phyloP scores from a whole-genome alignment of 1,140 invertebrate species.

The Musca vetustissima region DNA sequence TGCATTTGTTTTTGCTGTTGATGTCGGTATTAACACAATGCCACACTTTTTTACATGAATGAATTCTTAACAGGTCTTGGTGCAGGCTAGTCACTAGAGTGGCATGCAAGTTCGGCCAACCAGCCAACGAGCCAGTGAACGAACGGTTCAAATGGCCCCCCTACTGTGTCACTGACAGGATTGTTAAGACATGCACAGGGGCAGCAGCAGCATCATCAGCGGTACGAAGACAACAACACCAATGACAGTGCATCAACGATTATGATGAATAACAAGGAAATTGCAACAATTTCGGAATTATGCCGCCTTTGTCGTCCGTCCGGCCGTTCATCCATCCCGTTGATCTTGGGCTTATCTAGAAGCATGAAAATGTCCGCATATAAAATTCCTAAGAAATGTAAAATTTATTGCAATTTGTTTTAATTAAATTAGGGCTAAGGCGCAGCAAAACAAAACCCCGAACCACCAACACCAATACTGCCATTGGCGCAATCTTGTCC shows the following conservation, averaged over 20 bases:
- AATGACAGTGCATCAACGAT: not conserved
- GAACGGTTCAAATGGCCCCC: not conserved
- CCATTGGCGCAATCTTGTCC: no score
- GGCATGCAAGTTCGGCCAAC: not conserved
- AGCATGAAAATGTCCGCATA: no score
- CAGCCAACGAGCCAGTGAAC: no score
- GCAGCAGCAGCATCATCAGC: no score
- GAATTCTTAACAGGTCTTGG: conserved; percentile 2
- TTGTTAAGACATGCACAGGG: not conserved
- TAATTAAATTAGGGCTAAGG: conserved; percentile 8
- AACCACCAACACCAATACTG: not conserved
- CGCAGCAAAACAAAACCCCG: not conserved
- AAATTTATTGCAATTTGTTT: conserved; percentile 2
- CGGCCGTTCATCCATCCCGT: no score
- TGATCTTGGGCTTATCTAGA: not conserved
- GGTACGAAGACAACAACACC: not conserved
- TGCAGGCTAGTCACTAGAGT: not conserved
- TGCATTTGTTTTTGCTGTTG: no score
- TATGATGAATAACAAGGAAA: not conserved
- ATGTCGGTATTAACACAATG: conserved; percentile 19
- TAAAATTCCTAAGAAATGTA: no score
- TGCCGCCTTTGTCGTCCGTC: not conserved
- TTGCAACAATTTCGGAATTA: not conserved
- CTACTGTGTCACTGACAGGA: not conserved
- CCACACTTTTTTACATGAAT: conserved; percentile 22